A percentile compares a stretch with the other conserved stretches of the same genome.
Evolutionary conservation across 2,113 vertebrate species (phyloP).

Genomic region (Callorhinus ursinus): DNA sequence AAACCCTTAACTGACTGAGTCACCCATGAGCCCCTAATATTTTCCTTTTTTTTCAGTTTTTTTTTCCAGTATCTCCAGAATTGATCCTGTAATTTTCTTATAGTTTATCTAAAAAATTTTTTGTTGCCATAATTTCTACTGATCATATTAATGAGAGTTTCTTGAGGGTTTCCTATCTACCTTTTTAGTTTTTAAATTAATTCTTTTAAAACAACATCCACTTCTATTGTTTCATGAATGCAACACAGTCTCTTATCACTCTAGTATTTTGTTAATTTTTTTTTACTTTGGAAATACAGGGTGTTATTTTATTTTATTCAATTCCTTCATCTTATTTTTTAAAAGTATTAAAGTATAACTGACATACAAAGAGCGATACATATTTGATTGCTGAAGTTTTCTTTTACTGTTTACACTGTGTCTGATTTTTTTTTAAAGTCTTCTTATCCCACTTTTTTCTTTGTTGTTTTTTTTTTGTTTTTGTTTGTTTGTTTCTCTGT

Average conservation of each 20-base stretch:
- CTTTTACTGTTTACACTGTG: background rate
- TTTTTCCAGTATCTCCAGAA: background rate
- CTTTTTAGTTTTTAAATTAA: background rate
- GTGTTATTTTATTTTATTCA: background rate
- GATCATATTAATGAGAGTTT: background rate
- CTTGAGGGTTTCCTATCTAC: background rate
- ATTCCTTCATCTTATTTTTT: background rate
- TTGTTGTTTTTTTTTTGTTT: background rate
- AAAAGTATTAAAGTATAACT: background rate
- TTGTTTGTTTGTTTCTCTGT: background rate
- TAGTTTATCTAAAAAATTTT: background rate
- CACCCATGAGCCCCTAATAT: too few species aligned
- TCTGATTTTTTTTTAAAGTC: background rate
- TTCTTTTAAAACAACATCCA: background rate
- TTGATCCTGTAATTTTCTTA: background rate
- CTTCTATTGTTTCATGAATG: background rate
- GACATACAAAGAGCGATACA: background rate
- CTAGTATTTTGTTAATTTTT: background rate
- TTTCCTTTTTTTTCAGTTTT: background rate
- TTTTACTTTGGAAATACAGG: background rate
- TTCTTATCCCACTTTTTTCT: background rate
- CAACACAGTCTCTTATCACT: background rate
- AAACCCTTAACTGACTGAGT: too few species aligned
- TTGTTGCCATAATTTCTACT: background rate
- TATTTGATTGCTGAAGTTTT: background rate